Evolutionary conservation across 2,797 vertebrate species (phyloP), one percentile per base, ranked within the genome.

Genomic region (Setipinna tenuifilis): DNA sequence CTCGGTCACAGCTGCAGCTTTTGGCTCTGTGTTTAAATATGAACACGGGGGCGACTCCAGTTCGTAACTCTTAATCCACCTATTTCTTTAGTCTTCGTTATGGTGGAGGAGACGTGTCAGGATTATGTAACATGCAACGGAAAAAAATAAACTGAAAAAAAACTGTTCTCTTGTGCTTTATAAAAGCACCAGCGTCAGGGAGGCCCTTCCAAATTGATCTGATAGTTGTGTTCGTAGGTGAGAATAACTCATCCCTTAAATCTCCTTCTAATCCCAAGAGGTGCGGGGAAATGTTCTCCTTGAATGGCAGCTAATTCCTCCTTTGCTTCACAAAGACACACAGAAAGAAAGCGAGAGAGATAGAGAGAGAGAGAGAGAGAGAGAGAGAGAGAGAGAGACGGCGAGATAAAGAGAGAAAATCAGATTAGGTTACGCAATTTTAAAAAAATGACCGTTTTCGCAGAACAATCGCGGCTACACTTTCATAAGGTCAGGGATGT

Each of bases 211-310:
- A 86, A 19, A 71, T 78, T 88, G 87, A 90, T 78, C 86, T 68
- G 84, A 85, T 91, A 91, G 91, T 91, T 89, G 90, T 83, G 25
- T 82, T 82, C 71, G 81, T 82, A 48, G 80, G 83, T 75, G 59
- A 50, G 84, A 65, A 91, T 87, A 89, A 83, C 84, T 85, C 87
- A 88, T 87, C 85, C 62, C 78, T 68, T 23, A 44, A 23, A 83
- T 44, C 35, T 80, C 19, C 44, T 5, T 16, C 71, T 78, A 78
- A 78, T 78, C 71, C 71, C 71, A 17, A 31, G 35, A 44, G 71
- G 71, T 78, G 71, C 71, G 17, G 35, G 44, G 71, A 41, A 17
- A 78, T 44, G 31, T 78, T 78, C 71, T 44, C 71, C 44, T 19
- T 78, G 71, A 78, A 78, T 78, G 71, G 71, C 16, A 1, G 35